Conservation (phyloP, 1,140 invertebrate genomes). For the Teleopsis dalmanni region DNA sequence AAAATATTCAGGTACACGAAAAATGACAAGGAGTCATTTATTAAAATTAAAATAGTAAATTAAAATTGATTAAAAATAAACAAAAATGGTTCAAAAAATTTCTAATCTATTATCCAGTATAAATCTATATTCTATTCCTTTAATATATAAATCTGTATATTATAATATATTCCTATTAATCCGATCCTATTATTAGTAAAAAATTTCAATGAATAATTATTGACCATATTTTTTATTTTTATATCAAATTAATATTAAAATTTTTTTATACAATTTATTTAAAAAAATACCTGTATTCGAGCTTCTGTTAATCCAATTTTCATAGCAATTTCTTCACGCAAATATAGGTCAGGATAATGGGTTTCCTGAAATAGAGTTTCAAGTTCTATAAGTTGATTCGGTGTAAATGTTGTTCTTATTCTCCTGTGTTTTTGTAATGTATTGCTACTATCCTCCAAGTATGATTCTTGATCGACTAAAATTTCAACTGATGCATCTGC, state of each 20-base stretch:
- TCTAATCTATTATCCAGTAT: background rate
- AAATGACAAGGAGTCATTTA: no score
- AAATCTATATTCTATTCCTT: background rate
- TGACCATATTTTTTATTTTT: background rate
- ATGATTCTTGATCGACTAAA: no score
- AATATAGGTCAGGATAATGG: slow-evolving; percentile 98
- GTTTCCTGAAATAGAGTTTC: slow-evolving; percentile 95
- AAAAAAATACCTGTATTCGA: slow-evolving; percentile 77
- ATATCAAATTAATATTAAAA: no score
- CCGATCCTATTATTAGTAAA: background rate
- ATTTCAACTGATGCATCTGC: no score
- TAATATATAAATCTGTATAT: background rate
- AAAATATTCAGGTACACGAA: no score
- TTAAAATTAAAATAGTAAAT: no score
- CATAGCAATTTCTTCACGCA: slow-evolving; percentile 96
- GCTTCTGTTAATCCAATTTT: slow-evolving; percentile 97
- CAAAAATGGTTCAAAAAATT: background rate
- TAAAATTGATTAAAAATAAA: background rate
- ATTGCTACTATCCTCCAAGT: no score
- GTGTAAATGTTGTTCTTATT: slow-evolving; percentile 94
- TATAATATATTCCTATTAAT: background rate
- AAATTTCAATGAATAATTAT: background rate
- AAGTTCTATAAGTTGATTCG: slow-evolving; percentile 90
- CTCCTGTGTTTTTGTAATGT: slow-evolving; percentile 83
- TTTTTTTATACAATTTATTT: background rate